Evolutionary conservation across 2,797 vertebrate genomes (phyloP), one percentile per base, ranked within the genome.

Genomic region (Phataginus tetradactyla): DNA sequence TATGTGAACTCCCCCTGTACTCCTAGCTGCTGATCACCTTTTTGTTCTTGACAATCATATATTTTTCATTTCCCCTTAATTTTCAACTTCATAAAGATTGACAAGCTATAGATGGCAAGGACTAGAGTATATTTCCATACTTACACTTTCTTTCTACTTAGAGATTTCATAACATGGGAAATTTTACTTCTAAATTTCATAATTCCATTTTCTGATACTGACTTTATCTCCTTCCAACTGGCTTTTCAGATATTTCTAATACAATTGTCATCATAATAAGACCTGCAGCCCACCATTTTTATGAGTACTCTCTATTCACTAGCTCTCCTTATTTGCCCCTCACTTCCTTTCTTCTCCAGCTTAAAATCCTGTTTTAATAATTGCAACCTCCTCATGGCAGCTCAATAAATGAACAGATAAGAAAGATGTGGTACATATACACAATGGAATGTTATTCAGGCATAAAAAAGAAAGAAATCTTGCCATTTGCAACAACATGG

Each of bases 21-120:
- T 4, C 32, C 17, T 55, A 86, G 64, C 4, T 45, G 12, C 4
- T 83, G 57, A 32, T 88, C 55, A 49, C 6, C 18, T 53, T 72
- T 78, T 68, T 86, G 4, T 1, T 39, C 9, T 88, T 6, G 59
- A 45, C 32, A 61, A 74, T 57, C 7, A 91, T n/a, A 78, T 55
- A 49, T 34, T 18, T 7, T 63, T 84, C 12, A 42, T 74, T 83
- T 79, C 2, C 5, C 2, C 68, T 95, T 88, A 83, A 53, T 32
- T 74, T 93, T 94, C 32, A 83, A 42, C 15, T 93, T 95, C 32
- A 91, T 27, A 20, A 94, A 63, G n/a, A 45, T 11, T 45, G 45
- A 12, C 45, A 42, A 80, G 29, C 25, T n/a, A 64, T 21, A 61
- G 23, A n/a, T 6, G 32, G 1, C 59, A 9, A 93, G 21, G 18